Conservation (phyloP, 2,113 vertebrate genomes). For the Semnornis frantzii region DNA sequence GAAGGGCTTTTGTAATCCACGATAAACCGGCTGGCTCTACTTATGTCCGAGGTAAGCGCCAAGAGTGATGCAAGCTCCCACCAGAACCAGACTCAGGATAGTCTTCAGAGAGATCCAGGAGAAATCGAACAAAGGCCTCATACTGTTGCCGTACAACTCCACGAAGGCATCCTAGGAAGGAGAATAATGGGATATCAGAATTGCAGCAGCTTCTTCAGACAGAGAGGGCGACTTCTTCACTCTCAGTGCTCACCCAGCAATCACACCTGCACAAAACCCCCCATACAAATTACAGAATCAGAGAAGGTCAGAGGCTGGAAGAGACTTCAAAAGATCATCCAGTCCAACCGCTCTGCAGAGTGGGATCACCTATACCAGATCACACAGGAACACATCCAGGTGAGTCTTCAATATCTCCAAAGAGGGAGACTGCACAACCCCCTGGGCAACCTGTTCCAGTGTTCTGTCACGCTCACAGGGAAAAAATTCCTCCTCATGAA, state of each 20-base stretch:
- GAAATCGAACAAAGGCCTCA: constrained; percentile 87
- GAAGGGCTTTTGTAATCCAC: constrained; percentile 70
- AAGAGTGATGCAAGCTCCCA: constrained; percentile 95
- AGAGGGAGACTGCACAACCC: no score
- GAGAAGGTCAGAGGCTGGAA: no score
- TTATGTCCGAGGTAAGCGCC: constrained; percentile 96
- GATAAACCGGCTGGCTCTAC: constrained; percentile 76
- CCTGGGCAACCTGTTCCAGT: no score
- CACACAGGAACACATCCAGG: no score
- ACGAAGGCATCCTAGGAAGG: constrained; percentile 91
- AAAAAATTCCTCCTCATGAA: no score
- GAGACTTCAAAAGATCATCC: no score
- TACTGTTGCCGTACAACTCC: constrained; percentile 90
- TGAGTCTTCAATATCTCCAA: no score
- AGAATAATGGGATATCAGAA: constrained; percentile 30
- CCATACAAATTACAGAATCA: no score
- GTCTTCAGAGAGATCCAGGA: constrained; percentile 96
- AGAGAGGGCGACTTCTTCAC: no score
- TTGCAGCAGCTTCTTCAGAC: neutral
- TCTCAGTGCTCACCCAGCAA: neutral
- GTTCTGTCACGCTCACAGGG: no score
- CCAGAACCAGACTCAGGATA: constrained; percentile 90
- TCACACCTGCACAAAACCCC: accelerated
- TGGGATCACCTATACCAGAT: no score
- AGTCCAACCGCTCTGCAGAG: no score